Percentiles rank a stretch among this genome's conserved stretches.
These are phyloP conservation scores for Cheumatopsyche charites DNA, from an alignment of 1,140 invertebrate genomes.

Conservation along the genomic window DNA sequence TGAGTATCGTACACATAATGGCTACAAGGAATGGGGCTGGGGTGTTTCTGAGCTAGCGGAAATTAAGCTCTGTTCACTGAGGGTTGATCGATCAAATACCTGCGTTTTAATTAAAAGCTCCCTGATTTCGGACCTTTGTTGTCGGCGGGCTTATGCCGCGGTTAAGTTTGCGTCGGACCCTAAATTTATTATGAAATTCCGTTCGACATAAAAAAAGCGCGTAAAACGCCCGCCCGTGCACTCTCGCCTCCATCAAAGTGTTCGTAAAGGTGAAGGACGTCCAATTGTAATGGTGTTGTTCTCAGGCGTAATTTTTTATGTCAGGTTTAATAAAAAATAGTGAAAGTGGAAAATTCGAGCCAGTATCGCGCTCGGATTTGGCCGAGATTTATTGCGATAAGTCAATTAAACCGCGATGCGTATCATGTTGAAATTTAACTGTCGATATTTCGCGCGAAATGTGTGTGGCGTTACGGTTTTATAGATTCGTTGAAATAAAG, in stretches of 20 bases:
- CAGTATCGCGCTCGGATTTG: too few relatives aligned
- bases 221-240: constrained; percentile 1
- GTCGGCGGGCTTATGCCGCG: not conserved
- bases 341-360: too few relatives aligned
- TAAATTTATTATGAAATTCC: constrained; percentile 24
- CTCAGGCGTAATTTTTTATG: too few relatives aligned
- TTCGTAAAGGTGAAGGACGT: constrained; percentile 20
- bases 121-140: constrained; percentile 25
- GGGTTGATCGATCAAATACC: constrained; percentile 25
- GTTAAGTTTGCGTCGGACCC: constrained; percentile 5
- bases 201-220: constrained; percentile 4
- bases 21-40: too few relatives aligned
- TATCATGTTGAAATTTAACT: too few relatives aligned
- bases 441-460: too few relatives aligned
- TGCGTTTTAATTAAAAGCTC: constrained; percentile 25
- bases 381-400: too few relatives aligned
- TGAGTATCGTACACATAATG: not conserved
- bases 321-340: too few relatives aligned
- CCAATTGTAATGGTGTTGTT: constrained; percentile 4
- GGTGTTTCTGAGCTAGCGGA: not conserved
- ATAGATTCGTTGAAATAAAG: too few relatives aligned
- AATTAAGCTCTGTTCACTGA: constrained; percentile 11
- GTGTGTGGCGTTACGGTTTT: too few relatives aligned
- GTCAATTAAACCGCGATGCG: too few relatives aligned
- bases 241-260: not conserved